Evolutionary conservation across 1,140 invertebrate genomes (phyloP), one percentile per base, ranked within the genome.

Genomic region (Hestina assimilis): DNA sequence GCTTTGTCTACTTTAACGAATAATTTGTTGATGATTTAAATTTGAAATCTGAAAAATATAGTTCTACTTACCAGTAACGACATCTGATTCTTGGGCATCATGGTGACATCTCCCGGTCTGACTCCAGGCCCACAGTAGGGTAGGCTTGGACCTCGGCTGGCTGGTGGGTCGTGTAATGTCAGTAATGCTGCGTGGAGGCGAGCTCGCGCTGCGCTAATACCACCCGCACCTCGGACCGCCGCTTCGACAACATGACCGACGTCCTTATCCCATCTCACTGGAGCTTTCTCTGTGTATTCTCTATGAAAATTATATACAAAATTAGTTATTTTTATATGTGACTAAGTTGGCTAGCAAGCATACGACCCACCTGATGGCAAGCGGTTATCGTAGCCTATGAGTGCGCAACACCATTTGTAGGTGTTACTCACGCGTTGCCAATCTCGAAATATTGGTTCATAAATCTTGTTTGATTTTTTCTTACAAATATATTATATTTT

Each of bases 61-160:
- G 21, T 9, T 3, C 1, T 2, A 73, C 83, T 82, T 45, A 85
- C 84, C 78, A 85, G 38, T 14, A 85, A 59, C 4, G 84, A 87
- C 76, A 83, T 84, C 26, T 82, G 77, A 1, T 79, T 75, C 57
- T 87, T 87, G 3, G 84, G 75, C 72, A 83, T 81, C 84, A 85
- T 87, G 24, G 84, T 85, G 65, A 87, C 82, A 38, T 87, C 84
- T n/a, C 84, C 84, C 4, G 83, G 83, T 2, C 82, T 42, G 3
- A 87, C 82, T 1, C 84, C 84, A 14, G 83, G 83, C 1, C 83
- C 83, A 48, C 79, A 80, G 67, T 84, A 87, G 0, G 81, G 83
- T 20, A 84, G 63, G 24, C 33, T 57, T 8, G 46, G 46, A 5
- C 46, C 45, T 21, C 56, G 45, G 9, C 38, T 45, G 2, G 29